Evolutionary conservation across 2,113 vertebrate species (phyloP).

Genomic region (Phrynosoma platyrhinos): DNA sequence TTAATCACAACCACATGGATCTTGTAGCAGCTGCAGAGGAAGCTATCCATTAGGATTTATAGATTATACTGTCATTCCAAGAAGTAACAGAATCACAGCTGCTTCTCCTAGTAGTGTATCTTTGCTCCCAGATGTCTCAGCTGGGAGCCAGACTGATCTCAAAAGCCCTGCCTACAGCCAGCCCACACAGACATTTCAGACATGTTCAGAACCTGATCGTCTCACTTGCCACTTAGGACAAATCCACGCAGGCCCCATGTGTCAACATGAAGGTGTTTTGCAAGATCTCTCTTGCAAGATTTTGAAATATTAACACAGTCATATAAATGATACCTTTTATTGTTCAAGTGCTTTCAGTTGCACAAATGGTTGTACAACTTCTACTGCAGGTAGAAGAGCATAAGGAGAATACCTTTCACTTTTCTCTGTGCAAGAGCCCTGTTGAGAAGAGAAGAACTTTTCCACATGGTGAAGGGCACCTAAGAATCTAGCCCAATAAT

Average conservation of each 20-base stretch:
- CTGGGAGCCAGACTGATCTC: not conserved
- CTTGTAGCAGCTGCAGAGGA: slow-evolving; percentile 16
- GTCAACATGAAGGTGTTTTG: no score
- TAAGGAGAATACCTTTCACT: no score
- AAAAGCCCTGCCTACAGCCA: not conserved
- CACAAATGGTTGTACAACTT: no score
- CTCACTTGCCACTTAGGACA: not conserved
- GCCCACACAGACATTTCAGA: not conserved
- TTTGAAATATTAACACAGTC: no score
- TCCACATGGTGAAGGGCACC: no score
- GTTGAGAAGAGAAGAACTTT: no score
- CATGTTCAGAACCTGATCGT: not conserved
- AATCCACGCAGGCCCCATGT: not conserved
- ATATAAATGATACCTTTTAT: not conserved
- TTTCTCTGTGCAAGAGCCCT: no score
- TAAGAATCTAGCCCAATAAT: no score
- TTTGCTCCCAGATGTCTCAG: slow-evolving; percentile 8
- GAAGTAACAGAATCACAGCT: not conserved
- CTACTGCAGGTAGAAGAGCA: no score
- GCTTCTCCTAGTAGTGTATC: not conserved
- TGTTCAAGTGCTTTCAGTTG: not conserved
- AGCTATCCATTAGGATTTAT: slow-evolving; percentile 36
- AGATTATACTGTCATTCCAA: slow-evolving; percentile 19
- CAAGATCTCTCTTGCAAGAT: no score
- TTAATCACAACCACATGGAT: slow-evolving; percentile 29